Evolutionary conservation across 1,140 invertebrate genomes (phyloP), one percentile per base, ranked within the genome.

Genomic region (Aethina tumida): DNA sequence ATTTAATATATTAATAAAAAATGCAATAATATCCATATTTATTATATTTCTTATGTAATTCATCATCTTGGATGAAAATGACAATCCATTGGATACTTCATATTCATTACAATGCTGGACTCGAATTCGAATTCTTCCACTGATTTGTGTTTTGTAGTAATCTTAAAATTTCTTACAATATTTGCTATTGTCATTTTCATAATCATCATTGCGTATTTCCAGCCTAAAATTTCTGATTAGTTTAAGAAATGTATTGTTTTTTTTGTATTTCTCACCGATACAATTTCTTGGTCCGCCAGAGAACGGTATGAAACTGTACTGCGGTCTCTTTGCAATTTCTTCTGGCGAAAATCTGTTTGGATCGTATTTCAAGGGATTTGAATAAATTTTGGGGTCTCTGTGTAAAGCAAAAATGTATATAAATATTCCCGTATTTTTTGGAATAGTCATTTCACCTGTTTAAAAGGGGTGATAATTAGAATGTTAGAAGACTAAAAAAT

Each of bases 231-330:
- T n/a, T n/a, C n/a, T n/a, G n/a, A n/a, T n/a, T n/a, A n/a, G n/a
- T n/a, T n/a, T n/a, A n/a, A n/a, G n/a, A n/a, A n/a, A n/a, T n/a
- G n/a, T n/a, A n/a, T n/a, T n/a, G n/a, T n/a, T n/a, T n/a, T n/a
- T n/a, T n/a, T n/a, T n/a, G n/a, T n/a, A n/a, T n/a, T n/a, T n/a
- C 14, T 51, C 48, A 50, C 71, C 74, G 21, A 83, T 79, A 50
- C 79, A 83, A 49, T 81, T 79, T 43, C 70, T 65, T 17, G 64
- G 66, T 8, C 77, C 77, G n/a, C 74, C 75, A 21, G 71, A 74
- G 45, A 83, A 84, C 33, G 79, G 77, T 34, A 81, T 65, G 50
- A 68, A 78, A 6, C 67, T 52, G 45, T 65, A 73, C 1, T 57
- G 66, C 48, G 64, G 70, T 13, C 69, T 58, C 38, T 57, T 56